Evolutionary conservation across 2,113 vertebrate genomes (phyloP), one percentile per base, ranked within the genome.

Genomic region (Hypomesus transpacificus): DNA sequence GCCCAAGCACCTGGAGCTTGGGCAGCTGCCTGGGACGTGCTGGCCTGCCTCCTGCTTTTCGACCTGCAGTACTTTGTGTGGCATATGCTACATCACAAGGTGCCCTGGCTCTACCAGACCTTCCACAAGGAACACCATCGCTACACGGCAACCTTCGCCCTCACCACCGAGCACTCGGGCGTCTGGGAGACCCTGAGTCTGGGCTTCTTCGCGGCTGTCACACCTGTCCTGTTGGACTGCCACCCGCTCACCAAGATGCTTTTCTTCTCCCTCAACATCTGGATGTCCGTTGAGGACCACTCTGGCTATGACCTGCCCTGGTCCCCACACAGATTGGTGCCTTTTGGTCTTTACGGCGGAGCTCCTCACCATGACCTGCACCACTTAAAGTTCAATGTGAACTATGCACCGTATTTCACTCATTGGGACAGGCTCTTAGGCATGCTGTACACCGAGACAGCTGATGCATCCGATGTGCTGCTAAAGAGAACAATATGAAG

Each of bases 341-440:
- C 95, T 1, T 94, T 94, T 26, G 93, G 94, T 0, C 87, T 94
- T 75, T 96, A 91, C 0, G 95, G 95, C 17, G 95, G 95, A 20
- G 92, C 94, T 1, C 89, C 70, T 0, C 94, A 97, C 71, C 95
- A 97, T 0, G 93, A 95, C 80, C 79, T 94, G 21, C 95, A 97
- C 50, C 95, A 97, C 57, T 84, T 92, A 21, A 94, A 91, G 78
- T 94, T 94, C 78, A 93, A 85, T 75, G 92, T 91, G 0, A 96
- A 97, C 90, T 96, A 95, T 2, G 95, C 95, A 1, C 95, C 95
- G 0, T 96, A 95, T 73, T 97, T 97, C 79, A 96, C 94, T 0
- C 95, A 97, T 88, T 96, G 94, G 95, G 95, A 97, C 87, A 91
- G 76, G 61, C 66, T 96, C 0, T 85, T 95, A 0, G 94, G 95